Percentiles rank a stretch among this genome's conserved stretches.
Conservation (phyloP, 2,113 vertebrate genomes). For the Apodemus sylvaticus region DNA sequence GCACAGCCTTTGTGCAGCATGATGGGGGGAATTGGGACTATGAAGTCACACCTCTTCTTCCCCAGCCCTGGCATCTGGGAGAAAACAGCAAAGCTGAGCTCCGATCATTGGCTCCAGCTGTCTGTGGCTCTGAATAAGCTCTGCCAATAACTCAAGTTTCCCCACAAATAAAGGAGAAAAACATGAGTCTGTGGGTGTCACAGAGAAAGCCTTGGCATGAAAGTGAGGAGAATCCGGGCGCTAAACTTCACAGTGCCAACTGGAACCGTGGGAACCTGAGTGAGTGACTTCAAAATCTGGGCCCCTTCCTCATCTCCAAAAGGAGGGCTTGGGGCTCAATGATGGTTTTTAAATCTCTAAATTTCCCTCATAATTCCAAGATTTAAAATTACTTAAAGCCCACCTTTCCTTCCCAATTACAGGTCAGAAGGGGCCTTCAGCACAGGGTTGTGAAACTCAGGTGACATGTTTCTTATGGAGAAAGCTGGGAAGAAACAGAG, state of each 20-base stretch:
- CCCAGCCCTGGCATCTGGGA: not conserved
- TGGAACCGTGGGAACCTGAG: conserved; percentile 40
- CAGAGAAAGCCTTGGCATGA: conserved; percentile 51
- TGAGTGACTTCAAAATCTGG: not conserved
- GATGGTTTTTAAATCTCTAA: not conserved
- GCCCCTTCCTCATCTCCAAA: not conserved
- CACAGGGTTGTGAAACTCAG: conserved; percentile 27
- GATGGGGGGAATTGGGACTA: not conserved
- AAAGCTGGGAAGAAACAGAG: not conserved
- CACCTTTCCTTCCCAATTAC: not conserved
- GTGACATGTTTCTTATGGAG: conserved; percentile 31
- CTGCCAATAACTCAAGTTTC: conserved; percentile 65
- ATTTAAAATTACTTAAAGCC: not conserved
- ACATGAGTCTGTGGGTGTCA: conserved; percentile 62
- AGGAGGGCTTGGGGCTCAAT: not conserved
- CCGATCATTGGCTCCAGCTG: conserved; percentile 43
- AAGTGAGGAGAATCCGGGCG: not conserved
- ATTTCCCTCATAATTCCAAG: conserved; percentile 4
- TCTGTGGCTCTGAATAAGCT: conserved; percentile 62
- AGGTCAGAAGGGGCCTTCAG: not conserved
- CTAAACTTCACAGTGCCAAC: conserved; percentile 20
- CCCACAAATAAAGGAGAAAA: conserved; percentile 56
- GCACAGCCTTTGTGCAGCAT: not conserved
- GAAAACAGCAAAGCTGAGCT: not conserved
- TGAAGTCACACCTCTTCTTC: not conserved